Evolutionary conservation across 2,888 invertebrate genomes (phyloP), one percentile per base, ranked within the genome.

Genomic region (Lacanobia oleracea): DNA sequence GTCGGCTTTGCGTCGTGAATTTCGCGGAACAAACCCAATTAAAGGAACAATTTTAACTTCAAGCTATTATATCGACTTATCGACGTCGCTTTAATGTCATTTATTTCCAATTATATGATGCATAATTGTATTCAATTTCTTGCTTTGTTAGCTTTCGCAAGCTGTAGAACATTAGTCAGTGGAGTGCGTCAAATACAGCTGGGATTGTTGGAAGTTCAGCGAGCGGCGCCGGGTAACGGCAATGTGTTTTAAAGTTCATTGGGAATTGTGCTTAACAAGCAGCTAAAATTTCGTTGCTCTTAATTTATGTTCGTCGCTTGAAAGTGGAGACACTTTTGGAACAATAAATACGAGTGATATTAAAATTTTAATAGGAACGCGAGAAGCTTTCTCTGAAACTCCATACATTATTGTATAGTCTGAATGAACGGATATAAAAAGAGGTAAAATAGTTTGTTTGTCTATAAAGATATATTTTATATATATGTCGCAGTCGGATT

Each of bases 11-110:
- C 84, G 81, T 85, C 84, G 80, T 81, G 79, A 86, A 90, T 89
- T 80, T 89, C 83, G 64, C 75, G 70, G 66, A 83, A 83, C 66
- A 82, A 86, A 88, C 84, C 84, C 88, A 90, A 90, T 91, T 91
- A 91, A 88, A 88, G 76, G 88, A 88, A 87, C 89, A 83, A 89
- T 90, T 88, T 82, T 72, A 90, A 91, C 88, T 92, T 91, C 84
- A 88, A 90, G 83, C 88, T 82, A 88, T 92, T 91, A 78, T 83
- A 88, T 88, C 85, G 86, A 88, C 85, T 90, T 90, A 89, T 90
- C 78, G 88, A 82, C 86, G 80, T 84, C 79, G 82, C 77, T 85
- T 87, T 85, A 77, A 87, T 87, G 77, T 78, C 68, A 75, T 77
- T 72, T 82, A 77, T 81, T 75, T 56, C 40, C 67, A 82, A 64